phyloP scores from a whole-genome alignment of 2,888 invertebrate genomes.

The Amblyjoppa proteus region DNA sequence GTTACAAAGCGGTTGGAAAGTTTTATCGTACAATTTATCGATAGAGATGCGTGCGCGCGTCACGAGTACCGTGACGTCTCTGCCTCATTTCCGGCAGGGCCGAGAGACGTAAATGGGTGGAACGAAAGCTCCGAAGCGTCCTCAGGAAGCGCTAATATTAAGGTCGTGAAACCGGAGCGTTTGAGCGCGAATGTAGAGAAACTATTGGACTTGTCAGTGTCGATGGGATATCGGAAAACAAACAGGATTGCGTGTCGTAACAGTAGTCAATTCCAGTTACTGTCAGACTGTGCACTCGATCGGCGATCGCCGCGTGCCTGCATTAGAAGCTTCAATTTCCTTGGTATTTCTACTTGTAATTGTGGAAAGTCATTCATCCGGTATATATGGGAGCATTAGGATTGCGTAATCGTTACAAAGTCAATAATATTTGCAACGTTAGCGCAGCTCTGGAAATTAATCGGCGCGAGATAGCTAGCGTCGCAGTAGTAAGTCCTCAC shows the following conservation, averaged over 20 bases:
- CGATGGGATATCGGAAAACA: background rate
- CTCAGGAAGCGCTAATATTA: no score
- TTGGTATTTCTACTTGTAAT: background rate
- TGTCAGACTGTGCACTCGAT: background rate
- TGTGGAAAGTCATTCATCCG: background rate
- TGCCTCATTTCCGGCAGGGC: no score
- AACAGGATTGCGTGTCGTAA: background rate
- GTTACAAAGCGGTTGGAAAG: no score
- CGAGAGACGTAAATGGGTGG: no score
- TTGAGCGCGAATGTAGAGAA: background rate
- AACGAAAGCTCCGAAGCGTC: no score
- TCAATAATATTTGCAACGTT: background rate
- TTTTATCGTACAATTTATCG: no score
- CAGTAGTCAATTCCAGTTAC: background rate
- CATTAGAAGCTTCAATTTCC: background rate
- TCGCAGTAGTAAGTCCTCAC: no score
- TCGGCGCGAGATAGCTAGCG: background rate
- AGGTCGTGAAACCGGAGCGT: no score
- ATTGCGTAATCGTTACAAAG: background rate
- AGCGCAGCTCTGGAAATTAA: background rate
- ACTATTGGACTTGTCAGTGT: background rate
- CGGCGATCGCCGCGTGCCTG: background rate
- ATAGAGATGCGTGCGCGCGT: no score
- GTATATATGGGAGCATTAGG: background rate
- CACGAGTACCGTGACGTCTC: no score